These are phyloP conservation scores for Toxotes jaculatrix DNA, from an alignment of 2,113 vertebrate species.

Conservation along the genomic window DNA sequence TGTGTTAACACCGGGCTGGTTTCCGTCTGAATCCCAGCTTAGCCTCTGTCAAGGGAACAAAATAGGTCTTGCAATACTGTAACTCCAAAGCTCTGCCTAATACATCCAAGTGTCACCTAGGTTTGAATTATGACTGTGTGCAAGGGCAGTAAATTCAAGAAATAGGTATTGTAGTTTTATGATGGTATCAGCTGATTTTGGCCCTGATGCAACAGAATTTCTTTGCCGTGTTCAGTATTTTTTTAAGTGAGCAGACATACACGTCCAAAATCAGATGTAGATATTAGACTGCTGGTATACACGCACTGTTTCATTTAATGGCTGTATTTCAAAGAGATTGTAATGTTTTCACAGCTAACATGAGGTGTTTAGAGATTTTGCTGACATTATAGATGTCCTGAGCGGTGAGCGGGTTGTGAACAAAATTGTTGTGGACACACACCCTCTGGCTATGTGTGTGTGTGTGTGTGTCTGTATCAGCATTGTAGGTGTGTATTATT, in stretches of 20 bases:
- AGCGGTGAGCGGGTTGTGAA: slow-evolving; percentile 8
- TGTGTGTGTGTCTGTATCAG: not conserved
- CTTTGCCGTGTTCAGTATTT: not conserved
- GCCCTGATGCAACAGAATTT: not conserved
- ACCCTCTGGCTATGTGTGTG: not conserved
- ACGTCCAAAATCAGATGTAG: too few relatives aligned
- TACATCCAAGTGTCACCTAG: not conserved
- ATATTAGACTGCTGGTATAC: not conserved
- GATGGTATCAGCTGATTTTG: not conserved
- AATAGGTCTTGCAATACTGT: not conserved
- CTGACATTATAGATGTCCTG: not conserved
- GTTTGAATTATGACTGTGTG: not conserved
- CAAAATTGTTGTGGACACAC: slow-evolving; percentile 13
- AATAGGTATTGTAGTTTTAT: not conserved
- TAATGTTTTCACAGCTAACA: slow-evolving; percentile 7
- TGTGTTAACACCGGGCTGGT: not conserved
- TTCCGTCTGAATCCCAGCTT: not conserved
- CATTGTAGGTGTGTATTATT: not conserved
- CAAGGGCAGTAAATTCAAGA: not conserved
- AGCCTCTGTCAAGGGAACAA: not conserved
- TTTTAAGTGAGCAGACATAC: not conserved
- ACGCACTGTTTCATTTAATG: too few relatives aligned
- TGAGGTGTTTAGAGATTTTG: not conserved
- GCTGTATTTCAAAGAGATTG: not conserved
- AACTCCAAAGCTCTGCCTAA: not conserved